Percentiles rank a stretch among this genome's conserved stretches.
Evolutionary conservation across 2,888 invertebrate genomes (phyloP).

Genomic region (Cryptus viduatorius): DNA sequence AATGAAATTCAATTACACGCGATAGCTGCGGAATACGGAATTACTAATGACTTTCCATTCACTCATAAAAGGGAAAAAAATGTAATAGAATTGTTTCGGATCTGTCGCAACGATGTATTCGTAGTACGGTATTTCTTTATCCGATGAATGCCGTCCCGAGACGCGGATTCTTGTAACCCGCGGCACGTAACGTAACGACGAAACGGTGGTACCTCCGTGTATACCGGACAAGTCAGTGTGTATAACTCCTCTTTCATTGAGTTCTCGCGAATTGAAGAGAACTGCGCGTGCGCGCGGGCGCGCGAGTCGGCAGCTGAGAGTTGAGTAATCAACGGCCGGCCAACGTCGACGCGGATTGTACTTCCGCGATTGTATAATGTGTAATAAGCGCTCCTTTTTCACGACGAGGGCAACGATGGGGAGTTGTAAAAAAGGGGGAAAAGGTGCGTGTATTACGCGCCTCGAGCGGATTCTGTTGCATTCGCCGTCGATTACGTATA

Average conservation of each 20-base stretch:
- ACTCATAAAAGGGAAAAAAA: constrained; percentile 25
- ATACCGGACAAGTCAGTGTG: neutral
- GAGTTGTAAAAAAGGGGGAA: constrained; percentile 33
- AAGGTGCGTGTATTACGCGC: constrained; percentile 51
- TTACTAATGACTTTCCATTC: neutral
- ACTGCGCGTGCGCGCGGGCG: constrained; percentile 7
- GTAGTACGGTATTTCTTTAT: neutral
- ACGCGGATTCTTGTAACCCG: constrained; percentile 21
- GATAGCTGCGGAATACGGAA: neutral
- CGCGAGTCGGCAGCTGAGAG: constrained; percentile 37
- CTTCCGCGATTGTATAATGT: constrained; percentile 68
- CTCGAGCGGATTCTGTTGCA: constrained; percentile 43
- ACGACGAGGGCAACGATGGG: constrained; percentile 39
- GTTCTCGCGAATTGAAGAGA: constrained; percentile 33
- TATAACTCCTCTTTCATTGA: constrained; percentile 47
- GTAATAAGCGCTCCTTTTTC: constrained; percentile 61
- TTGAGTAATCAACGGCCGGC: constrained; percentile 64
- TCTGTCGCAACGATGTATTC: constrained; percentile 53
- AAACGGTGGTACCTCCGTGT: neutral
- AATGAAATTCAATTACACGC: neutral
- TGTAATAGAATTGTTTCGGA: constrained; percentile 43
- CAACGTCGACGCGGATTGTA: constrained; percentile 63
- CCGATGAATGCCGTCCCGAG: neutral
- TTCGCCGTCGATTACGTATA: constrained; percentile 28
- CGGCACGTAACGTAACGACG: constrained; percentile 43